Conservation (phyloP, 2,888 invertebrate genomes). For the Elysia crispata region DNA sequence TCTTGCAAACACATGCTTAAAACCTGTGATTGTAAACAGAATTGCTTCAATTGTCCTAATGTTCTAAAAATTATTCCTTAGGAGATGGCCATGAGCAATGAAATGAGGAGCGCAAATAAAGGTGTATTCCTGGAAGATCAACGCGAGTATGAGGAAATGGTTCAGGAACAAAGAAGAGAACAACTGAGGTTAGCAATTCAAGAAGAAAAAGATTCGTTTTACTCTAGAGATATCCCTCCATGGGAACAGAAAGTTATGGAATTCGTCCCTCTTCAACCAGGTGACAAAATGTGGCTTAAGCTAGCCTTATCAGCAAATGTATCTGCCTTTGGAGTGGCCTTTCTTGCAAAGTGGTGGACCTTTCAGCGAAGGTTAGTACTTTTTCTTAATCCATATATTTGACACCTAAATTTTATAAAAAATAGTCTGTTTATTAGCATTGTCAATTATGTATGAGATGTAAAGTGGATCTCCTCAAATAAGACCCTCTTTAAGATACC, state of each 20-base stretch:
- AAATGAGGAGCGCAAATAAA: neutral
- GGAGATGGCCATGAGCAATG: slow-evolving; percentile 17
- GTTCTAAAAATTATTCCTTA: neutral
- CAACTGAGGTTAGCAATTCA: neutral
- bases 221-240: slow-evolving; percentile 30
- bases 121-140: slow-evolving; percentile 37
- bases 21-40: too few species aligned
- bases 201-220: neutral
- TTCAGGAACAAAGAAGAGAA: neutral
- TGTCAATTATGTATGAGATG: too few species aligned
- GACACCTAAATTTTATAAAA: too few species aligned
- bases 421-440: too few species aligned
- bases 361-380: too few species aligned
- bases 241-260: slow-evolving; percentile 27
- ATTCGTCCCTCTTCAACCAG: slow-evolving; percentile 21
- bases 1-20: too few species aligned
- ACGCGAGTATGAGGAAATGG: slow-evolving; percentile 5
- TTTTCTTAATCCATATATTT: too few species aligned
- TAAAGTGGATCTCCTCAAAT: too few species aligned
- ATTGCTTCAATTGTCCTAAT: too few species aligned
- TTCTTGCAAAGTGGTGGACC: neutral
- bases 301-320: slow-evolving; percentile 1
- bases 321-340: neutral
- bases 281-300: slow-evolving; percentile 16
- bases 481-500: too few species aligned